Evolutionary conservation across 2,113 vertebrate genomes (phyloP).

Genomic region (Platichthys stellatus): DNA sequence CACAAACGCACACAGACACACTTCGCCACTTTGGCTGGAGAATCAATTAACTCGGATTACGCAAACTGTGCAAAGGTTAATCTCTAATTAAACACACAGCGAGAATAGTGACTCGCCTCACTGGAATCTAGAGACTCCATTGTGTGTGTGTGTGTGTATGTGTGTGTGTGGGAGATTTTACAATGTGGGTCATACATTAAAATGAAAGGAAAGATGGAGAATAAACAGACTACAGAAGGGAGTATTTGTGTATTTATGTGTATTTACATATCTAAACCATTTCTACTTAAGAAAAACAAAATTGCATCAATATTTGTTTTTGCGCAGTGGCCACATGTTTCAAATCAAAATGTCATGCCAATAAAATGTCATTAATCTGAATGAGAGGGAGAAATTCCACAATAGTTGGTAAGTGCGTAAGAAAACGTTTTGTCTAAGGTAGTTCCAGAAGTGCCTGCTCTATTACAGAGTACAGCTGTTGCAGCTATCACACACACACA

Average conservation of each 20-base stretch:
- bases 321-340: not conserved
- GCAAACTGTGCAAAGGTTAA: conserved; percentile 13
- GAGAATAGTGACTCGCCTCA: not conserved
- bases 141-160: not conserved
- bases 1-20: not conserved
- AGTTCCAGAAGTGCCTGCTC: conserved; percentile 35
- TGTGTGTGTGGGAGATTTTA: not conserved
- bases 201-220: not conserved
- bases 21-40: not conserved
- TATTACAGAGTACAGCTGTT: conserved; percentile 44
- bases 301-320: not conserved
- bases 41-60: conserved; percentile 9
- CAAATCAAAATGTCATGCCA: not conserved
- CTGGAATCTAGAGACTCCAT: not conserved
- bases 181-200: not conserved
- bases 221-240: not conserved
- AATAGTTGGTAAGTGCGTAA: conserved; percentile 3
- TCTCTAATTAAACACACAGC: conserved; percentile 11
- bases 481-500: conserved; percentile 21
- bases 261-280: not conserved
- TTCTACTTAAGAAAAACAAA: not conserved
- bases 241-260: not conserved
- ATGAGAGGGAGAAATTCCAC: not conserved
- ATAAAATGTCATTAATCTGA: not conserved
- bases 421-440: conserved; percentile 40